Evolutionary conservation across 2,113 vertebrate species (phyloP), one percentile per base, ranked within the genome.

Genomic region (Triplophysa rosa): DNA sequence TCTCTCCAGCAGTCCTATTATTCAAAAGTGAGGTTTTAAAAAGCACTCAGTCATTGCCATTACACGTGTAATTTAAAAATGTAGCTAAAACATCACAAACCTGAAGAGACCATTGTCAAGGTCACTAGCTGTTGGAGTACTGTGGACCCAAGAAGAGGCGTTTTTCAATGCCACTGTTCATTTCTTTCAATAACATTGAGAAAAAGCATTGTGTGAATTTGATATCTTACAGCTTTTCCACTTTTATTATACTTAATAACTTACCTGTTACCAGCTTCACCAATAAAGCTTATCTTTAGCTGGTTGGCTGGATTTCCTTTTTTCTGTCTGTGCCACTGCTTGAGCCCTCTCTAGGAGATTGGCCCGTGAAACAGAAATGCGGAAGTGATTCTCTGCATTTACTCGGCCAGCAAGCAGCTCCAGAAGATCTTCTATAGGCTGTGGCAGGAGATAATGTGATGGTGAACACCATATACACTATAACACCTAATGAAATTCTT

Each of bases 1-100:
- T 37, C 62, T 33, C 62, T 37, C 62, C 62, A 37, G 62, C 62
- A 64, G 62, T 64, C 62, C 62, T 37, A 26, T 64, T 64, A 64
- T 64, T 64, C 14, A 24, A 64, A 64, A 64, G 29, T 4, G 3
- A 29, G 4, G 29, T 29, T 29, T 29, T 4, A 29, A 29, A 29
- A 29, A 29, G 4, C 4, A 29, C 29, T 29, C 29, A 16, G 59
- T 33, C 7, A 33, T 64, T 64, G 8, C 8, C 62, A 64, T 26
- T 64, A 2, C 26, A 8, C 29, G 4, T 29, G 29, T 29, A 4
- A 29, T 29, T 29, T 29, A 29, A 29, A 29, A 29, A 29, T 29
- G 0, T 29, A 33, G 62, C 16, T 64, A 33, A 6, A 64, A 8
- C 7, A 8, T 64, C 16, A 64, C 62, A 64, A 29, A 64, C 62